Percentiles rank a stretch among this genome's conserved stretches.
These are phyloP conservation scores for Coendou prehensilis DNA, from an alignment of 2,797 vertebrate genomes.

Conservation along the genomic window DNA sequence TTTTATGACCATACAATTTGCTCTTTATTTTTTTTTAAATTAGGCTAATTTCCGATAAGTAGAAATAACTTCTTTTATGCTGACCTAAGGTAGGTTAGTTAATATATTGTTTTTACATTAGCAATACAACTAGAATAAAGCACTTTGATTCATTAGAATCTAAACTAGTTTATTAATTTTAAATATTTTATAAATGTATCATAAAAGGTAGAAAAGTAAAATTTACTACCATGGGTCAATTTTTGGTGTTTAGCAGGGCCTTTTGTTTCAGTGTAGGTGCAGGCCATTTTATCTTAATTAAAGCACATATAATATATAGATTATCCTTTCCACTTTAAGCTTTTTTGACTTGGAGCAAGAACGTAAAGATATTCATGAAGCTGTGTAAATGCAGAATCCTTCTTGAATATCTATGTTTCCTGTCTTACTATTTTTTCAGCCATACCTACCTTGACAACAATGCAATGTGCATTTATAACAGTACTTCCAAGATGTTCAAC, in stretches of 20 bases:
- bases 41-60: background rate
- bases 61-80: background rate
- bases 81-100: background rate
- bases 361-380: background rate
- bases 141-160: background rate
- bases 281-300: background rate
- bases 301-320: background rate
- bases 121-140: background rate
- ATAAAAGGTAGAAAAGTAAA: background rate
- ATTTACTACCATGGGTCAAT: background rate
- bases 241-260: background rate
- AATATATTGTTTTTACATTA: background rate
- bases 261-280: background rate
- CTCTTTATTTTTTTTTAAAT: background rate
- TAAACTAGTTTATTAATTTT: background rate
- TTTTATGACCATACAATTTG: background rate
- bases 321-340: background rate
- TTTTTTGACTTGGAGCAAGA: background rate
- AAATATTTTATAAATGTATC: background rate
- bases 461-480: background rate
- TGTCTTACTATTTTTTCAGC: background rate
- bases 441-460: background rate
- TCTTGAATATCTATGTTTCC: background rate
- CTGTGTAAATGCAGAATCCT: background rate
- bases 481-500: background rate